Conservation (phyloP, 2,113 vertebrate genomes). For the Acinonyx jubatus region DNA sequence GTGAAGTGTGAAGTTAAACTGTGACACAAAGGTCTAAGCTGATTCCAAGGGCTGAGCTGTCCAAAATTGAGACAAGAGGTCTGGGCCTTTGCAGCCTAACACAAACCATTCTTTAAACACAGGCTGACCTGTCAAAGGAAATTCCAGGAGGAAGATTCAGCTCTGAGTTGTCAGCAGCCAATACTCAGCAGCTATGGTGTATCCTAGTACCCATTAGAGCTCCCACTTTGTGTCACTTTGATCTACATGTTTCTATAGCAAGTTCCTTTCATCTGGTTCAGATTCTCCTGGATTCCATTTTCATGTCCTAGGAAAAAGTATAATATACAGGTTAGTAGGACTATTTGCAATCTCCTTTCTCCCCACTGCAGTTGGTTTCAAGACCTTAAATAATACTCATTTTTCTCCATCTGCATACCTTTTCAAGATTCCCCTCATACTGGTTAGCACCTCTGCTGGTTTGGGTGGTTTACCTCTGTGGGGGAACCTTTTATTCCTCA, state of each 20-base stretch:
- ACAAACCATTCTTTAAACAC: neutral
- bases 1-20: neutral
- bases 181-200: fast-evolving
- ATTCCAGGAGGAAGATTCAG: neutral
- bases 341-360: neutral
- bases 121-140: neutral
- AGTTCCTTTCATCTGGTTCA: neutral
- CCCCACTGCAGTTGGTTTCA: neutral
- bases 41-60: neutral
- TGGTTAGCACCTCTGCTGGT: neutral
- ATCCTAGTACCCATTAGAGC: too few species aligned
- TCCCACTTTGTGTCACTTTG: neutral
- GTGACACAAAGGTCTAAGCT: neutral
- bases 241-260: neutral
- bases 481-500: neutral
- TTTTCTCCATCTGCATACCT: neutral
- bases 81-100: neutral
- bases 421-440: neutral
- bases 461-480: neutral
- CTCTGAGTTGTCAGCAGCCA: neutral
- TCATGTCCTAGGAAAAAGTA: neutral
- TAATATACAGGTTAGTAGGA: neutral
- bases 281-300: neutral
- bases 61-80: neutral
- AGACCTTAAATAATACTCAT: neutral